A percentile compares a stretch with the other conserved stretches of the same genome.
Evolutionary conservation across 2,113 vertebrate genomes (phyloP).

Genomic region (Alligator sinensis): DNA sequence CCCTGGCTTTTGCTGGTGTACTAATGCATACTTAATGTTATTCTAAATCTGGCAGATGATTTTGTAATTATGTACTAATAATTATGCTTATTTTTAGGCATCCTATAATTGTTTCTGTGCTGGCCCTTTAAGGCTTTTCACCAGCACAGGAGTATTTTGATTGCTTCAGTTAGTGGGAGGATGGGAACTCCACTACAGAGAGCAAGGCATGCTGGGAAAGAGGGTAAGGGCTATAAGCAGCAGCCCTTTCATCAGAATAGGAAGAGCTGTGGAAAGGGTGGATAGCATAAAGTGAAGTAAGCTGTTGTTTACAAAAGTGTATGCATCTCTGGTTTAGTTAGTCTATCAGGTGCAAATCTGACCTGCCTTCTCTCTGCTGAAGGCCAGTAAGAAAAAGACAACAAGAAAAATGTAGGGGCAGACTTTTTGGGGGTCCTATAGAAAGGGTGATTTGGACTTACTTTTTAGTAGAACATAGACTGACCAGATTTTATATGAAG

Average conservation of each 20-base stretch:
- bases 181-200: neutral
- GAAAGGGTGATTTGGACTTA: neutral
- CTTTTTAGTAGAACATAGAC: neutral
- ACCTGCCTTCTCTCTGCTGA: neutral
- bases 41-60: too few relatives aligned
- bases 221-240: neutral
- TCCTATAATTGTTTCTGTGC: too few relatives aligned
- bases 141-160: neutral
- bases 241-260: neutral
- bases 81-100: too few relatives aligned
- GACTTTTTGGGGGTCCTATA: neutral
- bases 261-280: neutral
- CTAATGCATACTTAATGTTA: too few relatives aligned
- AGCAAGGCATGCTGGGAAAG: neutral
- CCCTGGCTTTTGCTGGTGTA: too few relatives aligned
- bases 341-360: too few relatives aligned
- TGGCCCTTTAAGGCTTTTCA: neutral
- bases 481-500: neutral
- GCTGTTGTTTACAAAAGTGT: too few relatives aligned
- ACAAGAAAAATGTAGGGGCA: neutral
- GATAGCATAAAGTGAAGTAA: too few relatives aligned
- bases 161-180: neutral
- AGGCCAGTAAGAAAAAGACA: neutral
- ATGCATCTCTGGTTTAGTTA: too few relatives aligned
- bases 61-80: too few relatives aligned